Evolutionary conservation across 2,888 invertebrate species (phyloP), one percentile per base, ranked within the genome.

Genomic region (Crematogaster levior): DNA sequence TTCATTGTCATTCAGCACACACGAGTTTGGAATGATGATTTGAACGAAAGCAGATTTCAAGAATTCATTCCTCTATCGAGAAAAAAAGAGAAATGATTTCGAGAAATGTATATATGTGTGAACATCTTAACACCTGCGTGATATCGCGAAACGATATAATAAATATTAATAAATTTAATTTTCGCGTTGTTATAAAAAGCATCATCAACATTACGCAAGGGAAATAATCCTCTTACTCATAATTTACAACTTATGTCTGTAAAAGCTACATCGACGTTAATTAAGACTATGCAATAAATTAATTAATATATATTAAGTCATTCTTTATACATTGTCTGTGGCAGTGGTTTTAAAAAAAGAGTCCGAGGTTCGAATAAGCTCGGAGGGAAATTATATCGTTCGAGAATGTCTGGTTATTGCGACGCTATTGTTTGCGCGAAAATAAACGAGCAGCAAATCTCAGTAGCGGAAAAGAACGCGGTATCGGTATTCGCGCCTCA

Each of bases 371-470:
- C 6, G 3, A 24, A n/a, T 30, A 37, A 61, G 37, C 5, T 30
- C 30, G 4, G 3, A 30, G 34, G 43, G 21, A 10, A 43, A 30
- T 15, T 15, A 9, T 10, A 24, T 30, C 43, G 21, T 24, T 15
- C 56, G 65, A 40, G 65, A 53, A 56, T 60, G 46, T 15, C 81
- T 12, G 37, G 12, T 48, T 81, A 58, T 51, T 77, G 83, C 83
- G 81, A 82, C 79, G 84, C 84, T 77, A 81, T 86, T 88, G 88
- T 88, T 86, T 80, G 80, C 30, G 70, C 82, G 68, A 65, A 81
- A 83, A 87, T 87, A 80, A 66, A 63, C 85, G 86, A 58, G 40
- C 27, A 2, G 63, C 63, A 43, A 43, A 43, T 40, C 37, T 37
- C 63, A 27, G 63, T 24, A 43, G 72, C 80, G 60, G 61, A 80